Conservation (phyloP, 2,888 invertebrate genomes). For the Cyclophora albipunctata region DNA sequence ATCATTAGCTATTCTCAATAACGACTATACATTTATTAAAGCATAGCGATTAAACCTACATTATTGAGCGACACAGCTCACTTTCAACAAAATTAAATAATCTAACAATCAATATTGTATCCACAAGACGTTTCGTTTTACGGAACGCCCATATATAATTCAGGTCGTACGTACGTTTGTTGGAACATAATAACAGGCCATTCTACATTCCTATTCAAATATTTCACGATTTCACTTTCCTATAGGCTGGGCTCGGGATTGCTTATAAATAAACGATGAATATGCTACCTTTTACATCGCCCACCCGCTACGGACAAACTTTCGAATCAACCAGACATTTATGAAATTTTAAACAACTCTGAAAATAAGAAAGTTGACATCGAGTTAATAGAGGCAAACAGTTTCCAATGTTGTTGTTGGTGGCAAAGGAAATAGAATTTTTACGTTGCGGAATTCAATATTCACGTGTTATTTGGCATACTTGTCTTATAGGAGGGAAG, state of each 20-base stretch:
- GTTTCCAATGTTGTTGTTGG: background rate
- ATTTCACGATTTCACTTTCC: slow-evolving; percentile 26
- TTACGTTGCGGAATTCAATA: slow-evolving; percentile 1
- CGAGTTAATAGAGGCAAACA: slow-evolving; percentile 5
- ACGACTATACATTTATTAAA: too few species aligned
- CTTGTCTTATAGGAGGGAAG: background rate
- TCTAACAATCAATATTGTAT: background rate
- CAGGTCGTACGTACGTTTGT: slow-evolving; percentile 2
- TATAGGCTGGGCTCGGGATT: slow-evolving; percentile 28
- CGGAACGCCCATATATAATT: slow-evolving; percentile 6
- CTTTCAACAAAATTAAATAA: too few species aligned
- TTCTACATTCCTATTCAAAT: slow-evolving; percentile 23
- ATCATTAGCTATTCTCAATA: too few species aligned
- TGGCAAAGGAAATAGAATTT: slow-evolving; percentile 1
- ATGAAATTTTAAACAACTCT: slow-evolving; percentile 37
- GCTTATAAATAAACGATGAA: slow-evolving; percentile 43
- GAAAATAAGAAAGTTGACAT: slow-evolving; percentile 18
- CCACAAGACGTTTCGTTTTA: slow-evolving; percentile 1
- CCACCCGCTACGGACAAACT: slow-evolving; percentile 23
- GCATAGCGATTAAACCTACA: too few species aligned
- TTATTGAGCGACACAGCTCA: too few species aligned
- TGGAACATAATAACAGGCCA: slow-evolving; percentile 13
- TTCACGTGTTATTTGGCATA: background rate
- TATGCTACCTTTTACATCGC: slow-evolving; percentile 15
- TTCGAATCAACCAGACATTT: slow-evolving; percentile 30